Evolutionary conservation across 2,113 vertebrate genomes (phyloP).

Genomic region (Triplophysa siluroides): DNA sequence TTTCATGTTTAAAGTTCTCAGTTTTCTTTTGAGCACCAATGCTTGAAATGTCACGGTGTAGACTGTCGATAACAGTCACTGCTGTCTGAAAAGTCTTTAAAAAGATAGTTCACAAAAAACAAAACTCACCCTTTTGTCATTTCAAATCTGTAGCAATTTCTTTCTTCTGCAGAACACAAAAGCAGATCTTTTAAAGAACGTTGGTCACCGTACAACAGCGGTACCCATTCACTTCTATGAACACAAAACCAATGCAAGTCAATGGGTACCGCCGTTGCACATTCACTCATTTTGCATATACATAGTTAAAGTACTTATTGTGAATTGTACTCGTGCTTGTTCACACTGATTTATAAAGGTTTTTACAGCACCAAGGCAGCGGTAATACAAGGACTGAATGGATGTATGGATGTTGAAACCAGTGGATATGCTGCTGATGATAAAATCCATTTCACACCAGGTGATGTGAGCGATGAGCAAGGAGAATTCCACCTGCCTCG

Average conservation of each 20-base stretch:
- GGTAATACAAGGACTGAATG: not conserved
- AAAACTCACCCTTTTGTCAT: not conserved
- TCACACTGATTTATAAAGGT: not conserved
- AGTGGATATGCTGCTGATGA: conserved; percentile 19
- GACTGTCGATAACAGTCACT: conserved; percentile 58
- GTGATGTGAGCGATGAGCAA: conserved; percentile 61
- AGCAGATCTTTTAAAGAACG: too few relatives aligned
- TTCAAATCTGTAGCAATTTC: too few relatives aligned
- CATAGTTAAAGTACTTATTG: too few relatives aligned
- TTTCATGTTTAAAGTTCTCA: conserved; percentile 72
- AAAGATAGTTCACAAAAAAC: too few relatives aligned
- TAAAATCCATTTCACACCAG: conserved; percentile 64
- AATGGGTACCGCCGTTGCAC: too few relatives aligned
- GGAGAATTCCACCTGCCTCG: conserved; percentile 57
- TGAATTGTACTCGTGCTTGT: too few relatives aligned
- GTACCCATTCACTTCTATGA: too few relatives aligned
- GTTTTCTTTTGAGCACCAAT: conserved; percentile 62
- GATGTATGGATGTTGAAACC: not conserved
- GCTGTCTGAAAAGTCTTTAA: conserved; percentile 45
- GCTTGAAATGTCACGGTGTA: conserved; percentile 62
- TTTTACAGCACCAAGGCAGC: not conserved
- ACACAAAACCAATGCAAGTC: too few relatives aligned
- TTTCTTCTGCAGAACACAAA: too few relatives aligned
- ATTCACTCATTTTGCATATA: too few relatives aligned
- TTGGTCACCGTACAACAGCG: too few relatives aligned